Evolutionary conservation across 23 tunicate species (phyloP).

Genomic region (Styela clava): DNA sequence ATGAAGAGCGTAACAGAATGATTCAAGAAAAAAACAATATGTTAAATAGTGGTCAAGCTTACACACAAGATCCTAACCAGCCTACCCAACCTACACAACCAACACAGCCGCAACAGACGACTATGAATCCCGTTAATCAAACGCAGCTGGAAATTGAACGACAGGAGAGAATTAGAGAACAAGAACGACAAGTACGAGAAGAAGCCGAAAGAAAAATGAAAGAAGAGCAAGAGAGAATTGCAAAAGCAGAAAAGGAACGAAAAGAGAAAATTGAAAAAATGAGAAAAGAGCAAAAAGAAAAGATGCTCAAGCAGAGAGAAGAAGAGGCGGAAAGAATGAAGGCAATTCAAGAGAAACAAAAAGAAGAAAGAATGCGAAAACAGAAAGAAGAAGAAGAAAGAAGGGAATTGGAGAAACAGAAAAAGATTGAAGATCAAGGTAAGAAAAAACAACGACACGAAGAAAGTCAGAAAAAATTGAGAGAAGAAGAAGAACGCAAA

Average conservation of each 20-base stretch:
- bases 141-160: neutral
- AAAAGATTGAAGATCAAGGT: neutral
- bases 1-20: slow-evolving; percentile 2
- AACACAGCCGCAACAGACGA: neutral
- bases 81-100: slow-evolving; percentile 14
- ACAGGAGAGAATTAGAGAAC: neutral
- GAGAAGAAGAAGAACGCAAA: slow-evolving; percentile 8
- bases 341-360: neutral
- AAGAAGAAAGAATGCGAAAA: neutral
- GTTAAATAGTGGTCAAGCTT: slow-evolving; percentile 4
- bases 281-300: slow-evolving; percentile 9
- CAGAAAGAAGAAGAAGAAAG: slow-evolving; percentile 1
- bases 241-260: slow-evolving; percentile 3
- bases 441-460: neutral
- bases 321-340: slow-evolving; percentile 15
- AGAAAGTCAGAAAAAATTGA: slow-evolving; percentile 10
- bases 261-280: neutral
- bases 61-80: slow-evolving; percentile 8
- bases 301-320: neutral
- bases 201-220: slow-evolving; percentile 7
- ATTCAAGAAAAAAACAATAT: slow-evolving; percentile 10
- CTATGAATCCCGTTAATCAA: neutral
- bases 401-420: neutral
- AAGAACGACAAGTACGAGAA: neutral
- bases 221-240: slow-evolving; percentile 21